Conservation (phyloP, 2,797 vertebrate genomes). For the Hippocampus kuda region DNA sequence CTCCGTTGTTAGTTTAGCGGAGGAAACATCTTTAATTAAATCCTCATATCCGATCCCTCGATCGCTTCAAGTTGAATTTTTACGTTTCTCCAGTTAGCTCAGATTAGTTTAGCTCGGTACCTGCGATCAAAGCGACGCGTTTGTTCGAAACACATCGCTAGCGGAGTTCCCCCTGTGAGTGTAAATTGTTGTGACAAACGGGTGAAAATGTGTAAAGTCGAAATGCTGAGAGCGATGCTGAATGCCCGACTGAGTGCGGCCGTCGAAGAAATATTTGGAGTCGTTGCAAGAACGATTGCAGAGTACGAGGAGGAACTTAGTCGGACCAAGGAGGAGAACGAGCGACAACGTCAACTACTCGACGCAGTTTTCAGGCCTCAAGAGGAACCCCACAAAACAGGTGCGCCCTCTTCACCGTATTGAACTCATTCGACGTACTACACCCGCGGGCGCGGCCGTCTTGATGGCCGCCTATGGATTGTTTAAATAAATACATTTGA, state of each 20-base stretch:
- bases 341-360: neutral
- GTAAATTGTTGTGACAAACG: neutral
- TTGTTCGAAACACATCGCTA: neutral
- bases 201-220: neutral
- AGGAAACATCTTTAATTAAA: neutral
- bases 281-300: neutral
- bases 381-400: neutral
- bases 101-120: neutral
- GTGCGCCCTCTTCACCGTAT: neutral
- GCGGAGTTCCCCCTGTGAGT: neutral
- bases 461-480: too few relatives aligned
- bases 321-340: neutral
- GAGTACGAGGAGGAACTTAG: neutral
- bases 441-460: too few relatives aligned
- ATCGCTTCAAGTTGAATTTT: neutral
- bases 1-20: too few relatives aligned
- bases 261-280: neutral
- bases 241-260: neutral
- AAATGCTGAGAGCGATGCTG: constrained; percentile 1
- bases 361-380: neutral
- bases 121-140: neutral
- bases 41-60: neutral
- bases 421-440: neutral
- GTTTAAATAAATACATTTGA: too few relatives aligned
- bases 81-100: neutral